Conservation (phyloP, 2,797 vertebrate genomes). For the Echeneis naucrates region DNA sequence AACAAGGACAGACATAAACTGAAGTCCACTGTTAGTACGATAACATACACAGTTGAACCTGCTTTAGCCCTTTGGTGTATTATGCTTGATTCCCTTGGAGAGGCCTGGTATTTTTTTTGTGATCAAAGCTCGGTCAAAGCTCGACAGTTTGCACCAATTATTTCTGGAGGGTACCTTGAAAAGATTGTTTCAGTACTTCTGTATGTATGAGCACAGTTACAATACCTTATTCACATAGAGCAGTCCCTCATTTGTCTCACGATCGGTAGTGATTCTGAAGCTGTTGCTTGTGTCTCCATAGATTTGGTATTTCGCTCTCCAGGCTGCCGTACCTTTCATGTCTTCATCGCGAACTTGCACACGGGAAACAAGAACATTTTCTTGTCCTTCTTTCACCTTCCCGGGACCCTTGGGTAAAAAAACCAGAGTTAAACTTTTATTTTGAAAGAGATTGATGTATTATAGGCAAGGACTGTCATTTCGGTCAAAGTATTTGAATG, state of each 20-base stretch:
- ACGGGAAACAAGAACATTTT: constrained; percentile 64
- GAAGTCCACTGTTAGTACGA: neutral
- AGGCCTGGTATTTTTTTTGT: no score
- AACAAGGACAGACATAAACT: neutral
- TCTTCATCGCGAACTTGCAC: constrained; percentile 77
- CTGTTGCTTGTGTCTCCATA: constrained; percentile 64
- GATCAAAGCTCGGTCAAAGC: neutral
- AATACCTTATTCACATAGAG: constrained; percentile 81
- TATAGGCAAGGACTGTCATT: neutral
- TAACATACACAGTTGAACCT: no score
- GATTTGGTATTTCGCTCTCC: constrained; percentile 77
- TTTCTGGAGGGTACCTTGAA: neutral
- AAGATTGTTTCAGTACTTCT: neutral
- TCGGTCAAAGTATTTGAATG: neutral
- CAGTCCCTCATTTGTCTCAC: constrained; percentile 80
- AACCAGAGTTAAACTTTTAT: neutral
- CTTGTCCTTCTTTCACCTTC: constrained; percentile 72
- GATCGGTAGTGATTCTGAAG: constrained; percentile 77
- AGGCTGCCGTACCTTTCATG: constrained; percentile 61
- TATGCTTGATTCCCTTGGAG: no score
- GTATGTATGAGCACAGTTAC: neutral
- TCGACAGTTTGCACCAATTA: neutral
- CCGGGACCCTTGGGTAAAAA: constrained; percentile 48
- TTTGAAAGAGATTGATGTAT: neutral
- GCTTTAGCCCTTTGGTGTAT: neutral